These are phyloP conservation scores for Brachypalpus laphriformis DNA, from an alignment of 2,888 invertebrate genomes.

Conservation along the genomic window DNA sequence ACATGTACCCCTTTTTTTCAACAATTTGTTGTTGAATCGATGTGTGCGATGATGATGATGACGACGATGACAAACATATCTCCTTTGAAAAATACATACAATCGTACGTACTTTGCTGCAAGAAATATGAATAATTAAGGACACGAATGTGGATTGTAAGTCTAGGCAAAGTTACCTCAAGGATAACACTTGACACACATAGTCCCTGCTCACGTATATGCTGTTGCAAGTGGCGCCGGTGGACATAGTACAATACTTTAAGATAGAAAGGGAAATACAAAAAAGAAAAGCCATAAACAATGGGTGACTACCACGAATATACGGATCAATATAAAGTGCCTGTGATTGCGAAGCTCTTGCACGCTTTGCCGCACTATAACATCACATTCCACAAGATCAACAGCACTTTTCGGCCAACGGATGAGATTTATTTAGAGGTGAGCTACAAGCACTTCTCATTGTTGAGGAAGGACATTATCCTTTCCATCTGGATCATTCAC, in stretches of 20 bases:
- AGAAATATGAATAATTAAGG: slow-evolving; percentile 73
- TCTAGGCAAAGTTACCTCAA: slow-evolving; percentile 71
- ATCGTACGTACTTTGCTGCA: slow-evolving; percentile 30
- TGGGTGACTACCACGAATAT: slow-evolving; percentile 82
- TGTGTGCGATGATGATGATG: slow-evolving; percentile 40
- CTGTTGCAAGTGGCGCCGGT: slow-evolving; percentile 59
- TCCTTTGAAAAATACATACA: slow-evolving; percentile 48
- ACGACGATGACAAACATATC: slow-evolving; percentile 56
- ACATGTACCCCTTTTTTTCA: slow-evolving; percentile 8
- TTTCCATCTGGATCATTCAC: slow-evolving; percentile 18
- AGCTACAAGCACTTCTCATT: slow-evolving; percentile 70
- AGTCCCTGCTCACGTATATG: slow-evolving; percentile 36
- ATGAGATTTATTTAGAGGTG: slow-evolving; percentile 95
- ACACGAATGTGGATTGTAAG: slow-evolving; percentile 74
- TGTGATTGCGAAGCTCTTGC: slow-evolving; percentile 93
- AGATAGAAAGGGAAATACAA: slow-evolving; percentile 11
- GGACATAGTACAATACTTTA: slow-evolving; percentile 29
- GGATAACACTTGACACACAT: slow-evolving; percentile 74
- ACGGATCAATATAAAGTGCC: slow-evolving; percentile 93
- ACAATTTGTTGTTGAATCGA: slow-evolving; percentile 50
- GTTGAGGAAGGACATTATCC: slow-evolving; percentile 44
- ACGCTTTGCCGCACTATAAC: slow-evolving; percentile 95
- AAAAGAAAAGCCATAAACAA: slow-evolving; percentile 61
- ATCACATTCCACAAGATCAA: slow-evolving; percentile 95
- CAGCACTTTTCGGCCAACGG: slow-evolving; percentile 94